phyloP scores from a whole-genome alignment of 1,140 invertebrate genomes.

The Dendroctonus valens region DNA sequence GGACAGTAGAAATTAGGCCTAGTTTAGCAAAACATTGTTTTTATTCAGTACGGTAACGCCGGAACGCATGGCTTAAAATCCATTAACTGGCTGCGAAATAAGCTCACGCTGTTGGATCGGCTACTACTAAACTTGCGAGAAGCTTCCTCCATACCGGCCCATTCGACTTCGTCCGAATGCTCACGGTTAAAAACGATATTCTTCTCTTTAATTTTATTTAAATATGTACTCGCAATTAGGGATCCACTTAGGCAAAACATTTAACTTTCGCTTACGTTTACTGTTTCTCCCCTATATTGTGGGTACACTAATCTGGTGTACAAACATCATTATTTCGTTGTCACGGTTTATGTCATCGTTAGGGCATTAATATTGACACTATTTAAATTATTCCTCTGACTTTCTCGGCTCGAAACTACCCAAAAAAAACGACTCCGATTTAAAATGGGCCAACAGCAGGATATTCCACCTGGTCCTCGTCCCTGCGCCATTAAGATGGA shows the following conservation, averaged over 20 bases:
- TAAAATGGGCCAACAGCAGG: too few species aligned
- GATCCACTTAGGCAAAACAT: slow-evolving; percentile 26
- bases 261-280: slow-evolving; percentile 26
- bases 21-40: slow-evolving; percentile 20
- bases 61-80: slow-evolving; percentile 26
- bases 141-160: slow-evolving; percentile 33
- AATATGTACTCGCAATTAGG: slow-evolving; percentile 28
- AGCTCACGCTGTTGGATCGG: slow-evolving; percentile 31
- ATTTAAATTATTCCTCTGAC: too few species aligned
- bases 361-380: too few species aligned
- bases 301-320: slow-evolving; percentile 1
- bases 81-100: slow-evolving; percentile 22
- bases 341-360: too few species aligned
- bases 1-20: slow-evolving; percentile 17
- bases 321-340: slow-evolving; percentile 16
- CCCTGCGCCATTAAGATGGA: too few species aligned
- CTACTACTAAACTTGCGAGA: slow-evolving; percentile 23
- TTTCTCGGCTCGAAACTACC: too few species aligned
- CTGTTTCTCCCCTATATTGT: slow-evolving; percentile 15
- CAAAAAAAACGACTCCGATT: too few species aligned
- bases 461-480: too few species aligned
- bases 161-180: slow-evolving; percentile 32
- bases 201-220: slow-evolving; percentile 35
- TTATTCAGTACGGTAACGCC: slow-evolving; percentile 20
- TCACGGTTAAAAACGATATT: slow-evolving; percentile 35